Base-by-base conservation (phyloP, 2,888 invertebrate genomes). In the Plutella xylostella region DNA sequence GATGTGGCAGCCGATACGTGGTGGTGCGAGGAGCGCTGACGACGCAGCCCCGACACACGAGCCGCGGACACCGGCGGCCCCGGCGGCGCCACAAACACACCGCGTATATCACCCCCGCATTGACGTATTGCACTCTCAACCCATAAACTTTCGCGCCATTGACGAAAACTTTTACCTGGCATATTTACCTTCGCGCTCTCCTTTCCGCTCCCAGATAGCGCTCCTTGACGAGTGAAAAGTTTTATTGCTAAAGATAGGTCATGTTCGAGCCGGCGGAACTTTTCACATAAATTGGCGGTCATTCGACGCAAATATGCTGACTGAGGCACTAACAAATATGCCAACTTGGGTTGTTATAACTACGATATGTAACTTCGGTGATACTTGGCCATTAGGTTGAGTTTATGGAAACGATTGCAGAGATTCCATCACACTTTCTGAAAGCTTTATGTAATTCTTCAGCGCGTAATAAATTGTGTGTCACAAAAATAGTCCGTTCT, bases 31-130 rank as follows among this genome's bases (percentile, higher is more conserved):
- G 56, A 88, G 86, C 87, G 86, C 86, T 84, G 79, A 85, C 87
- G 89, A 87, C 88, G 87, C 87, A 86, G 78, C 84, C 79, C 85
- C 87, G 89, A 87, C 88, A 87, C 87, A 86, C 78, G 20, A 37
- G 37, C n/a, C n/a, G n/a, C 2, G 19, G 3, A 6, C n/a, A 28
- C 28, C 4, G 9, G 9, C 22, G 22, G 5, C 22, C 22, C 6
- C 5, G 9, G 57, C 55, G 54, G 51, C 49, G 48, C 59, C 62
- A 61, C 64, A 40, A 61, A 61, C 66, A 61, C 65, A 63, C 56
- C 65, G 67, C 77, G 75, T 83, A 83, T 77, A 79, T 82, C 82
- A 80, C 78, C 79, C 72, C 65, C 50, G 70, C 74, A 82, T 80
- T 77, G 83, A 82, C 82, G 77, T 76, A 79, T 75, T 57, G 75